Percentiles rank a stretch among this genome's conserved stretches.
Evolutionary conservation across 2,113 vertebrate species (phyloP).

Genomic region (Entelurus aequoreus): DNA sequence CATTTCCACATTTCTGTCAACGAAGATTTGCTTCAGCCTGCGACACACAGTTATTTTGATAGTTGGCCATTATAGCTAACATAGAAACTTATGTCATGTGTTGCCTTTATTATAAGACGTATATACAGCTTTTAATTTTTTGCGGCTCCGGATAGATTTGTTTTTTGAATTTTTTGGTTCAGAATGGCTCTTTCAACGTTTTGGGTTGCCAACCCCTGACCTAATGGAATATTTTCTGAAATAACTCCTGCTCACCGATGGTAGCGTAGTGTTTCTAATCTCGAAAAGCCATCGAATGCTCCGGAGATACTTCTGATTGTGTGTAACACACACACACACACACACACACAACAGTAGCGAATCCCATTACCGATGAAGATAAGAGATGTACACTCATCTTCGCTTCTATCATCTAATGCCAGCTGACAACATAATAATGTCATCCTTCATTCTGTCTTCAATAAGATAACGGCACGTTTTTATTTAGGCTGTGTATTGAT

Average conservation of each 20-base stretch:
- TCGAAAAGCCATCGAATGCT: conserved; percentile 36
- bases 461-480: background rate
- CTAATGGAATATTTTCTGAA: background rate
- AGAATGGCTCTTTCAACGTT: too few species aligned
- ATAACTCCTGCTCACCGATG: conserved; percentile 13
- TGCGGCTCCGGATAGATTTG: too few species aligned
- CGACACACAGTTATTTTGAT: too few species aligned
- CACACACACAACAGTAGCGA: conserved; percentile 15
- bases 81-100: too few species aligned
- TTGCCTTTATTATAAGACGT: too few species aligned
- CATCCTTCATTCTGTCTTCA: background rate
- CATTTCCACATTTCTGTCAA: too few species aligned
- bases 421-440: background rate
- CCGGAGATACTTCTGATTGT: conserved; percentile 32
- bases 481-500: background rate
- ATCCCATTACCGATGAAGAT: conserved; percentile 25
- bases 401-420: too few species aligned
- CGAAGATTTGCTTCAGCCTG: too few species aligned
- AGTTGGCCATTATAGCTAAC: too few species aligned
- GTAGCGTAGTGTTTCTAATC: conserved; percentile 22
- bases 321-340: conserved; percentile 20
- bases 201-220: too few species aligned
- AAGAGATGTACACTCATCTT: conserved; percentile 1
- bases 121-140: too few species aligned
- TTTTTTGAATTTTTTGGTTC: too few species aligned